A percentile compares a stretch with the other conserved stretches of the same genome.
Conservation (phyloP, 2,888 invertebrate species). For the Plagiodera versicolora region DNA sequence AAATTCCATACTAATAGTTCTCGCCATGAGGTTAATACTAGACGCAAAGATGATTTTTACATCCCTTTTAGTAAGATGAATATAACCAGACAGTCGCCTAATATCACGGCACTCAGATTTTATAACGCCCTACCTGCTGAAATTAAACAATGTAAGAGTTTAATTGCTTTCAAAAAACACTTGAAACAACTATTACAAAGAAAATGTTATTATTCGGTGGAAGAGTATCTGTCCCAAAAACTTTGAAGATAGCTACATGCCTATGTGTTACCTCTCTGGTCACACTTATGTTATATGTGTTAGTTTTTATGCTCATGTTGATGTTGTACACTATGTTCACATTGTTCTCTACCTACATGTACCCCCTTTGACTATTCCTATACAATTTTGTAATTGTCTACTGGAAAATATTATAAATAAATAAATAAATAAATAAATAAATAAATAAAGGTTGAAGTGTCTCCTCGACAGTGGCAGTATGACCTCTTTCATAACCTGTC, state of each 20-base stretch:
- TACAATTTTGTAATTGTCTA: constrained; percentile 7
- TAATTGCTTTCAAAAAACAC: not conserved
- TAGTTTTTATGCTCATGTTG: not conserved
- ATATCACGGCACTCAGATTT: not conserved
- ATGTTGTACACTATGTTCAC: not conserved
- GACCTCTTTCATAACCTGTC: too few relatives aligned
- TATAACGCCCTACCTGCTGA: constrained; percentile 2
- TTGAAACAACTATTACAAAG: not conserved
- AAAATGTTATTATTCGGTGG: not conserved
- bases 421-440: too few relatives aligned
- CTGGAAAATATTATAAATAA: not conserved
- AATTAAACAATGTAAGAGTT: not conserved
- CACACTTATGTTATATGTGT: not conserved
- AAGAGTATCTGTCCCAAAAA: constrained; percentile 5
- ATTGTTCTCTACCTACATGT: not conserved
- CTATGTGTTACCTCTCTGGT: not conserved
- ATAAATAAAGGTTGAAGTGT: too few relatives aligned
- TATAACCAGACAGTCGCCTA: not conserved
- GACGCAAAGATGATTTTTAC: not conserved
- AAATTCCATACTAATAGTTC: not conserved
- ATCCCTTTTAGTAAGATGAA: not conserved
- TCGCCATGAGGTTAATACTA: not conserved
- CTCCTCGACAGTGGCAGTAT: too few relatives aligned
- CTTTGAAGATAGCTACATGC: not conserved
- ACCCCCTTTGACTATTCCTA: not conserved